Evolutionary conservation across 2,888 invertebrate genomes (phyloP), one percentile per base, ranked within the genome.

Genomic region (Xestia ashworthii): DNA sequence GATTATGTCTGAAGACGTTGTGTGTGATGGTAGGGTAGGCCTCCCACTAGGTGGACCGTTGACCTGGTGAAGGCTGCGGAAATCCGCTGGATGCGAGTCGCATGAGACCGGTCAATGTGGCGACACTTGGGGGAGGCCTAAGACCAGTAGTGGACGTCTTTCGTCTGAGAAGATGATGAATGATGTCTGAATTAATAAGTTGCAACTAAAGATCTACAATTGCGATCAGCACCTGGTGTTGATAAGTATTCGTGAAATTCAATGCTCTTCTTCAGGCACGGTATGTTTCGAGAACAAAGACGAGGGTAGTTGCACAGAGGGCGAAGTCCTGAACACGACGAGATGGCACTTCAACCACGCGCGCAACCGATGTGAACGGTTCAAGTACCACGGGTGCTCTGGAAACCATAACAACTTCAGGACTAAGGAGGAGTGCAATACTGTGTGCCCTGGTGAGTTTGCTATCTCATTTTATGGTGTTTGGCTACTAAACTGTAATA

Each of bases 361-460:
- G 86, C 97, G 97, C 62, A 98, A 98, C 92, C 97, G 98, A 86
- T 99, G 99, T 91, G 97, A 98, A 80, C 93, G 97, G 16, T 98
- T 98, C 92, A 94, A 94, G 32, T 98, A 97, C 91, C 97, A 97
- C 65, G 98, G 98, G n/a, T 98, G 98, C 90, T 98, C 98, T 65
- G 98, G 98, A 64, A 98, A 98, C 91, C 98, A 98, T 92, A 99
- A 99, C 93, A 98, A 98, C 91, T 99, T 99, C 95, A 97, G 98
- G 76, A 98, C 98, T 55, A 98, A 98, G 90, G 97, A 98, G 50
- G 98, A 98, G 86, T 99, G 99, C 93, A 98, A 98, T 85, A 97
- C 97, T 22, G 98, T 98, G 1, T 99, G 99, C 90, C 99, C 98
- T 89, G 98, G 98, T 98, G 89, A 91, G 92, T 76, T 38, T n/a